Evolutionary conservation across 92 coral and sea anemone genomes (phyloP), one percentile per base, ranked within the genome.

Genomic region (Epizoanthus rinbou): DNA sequence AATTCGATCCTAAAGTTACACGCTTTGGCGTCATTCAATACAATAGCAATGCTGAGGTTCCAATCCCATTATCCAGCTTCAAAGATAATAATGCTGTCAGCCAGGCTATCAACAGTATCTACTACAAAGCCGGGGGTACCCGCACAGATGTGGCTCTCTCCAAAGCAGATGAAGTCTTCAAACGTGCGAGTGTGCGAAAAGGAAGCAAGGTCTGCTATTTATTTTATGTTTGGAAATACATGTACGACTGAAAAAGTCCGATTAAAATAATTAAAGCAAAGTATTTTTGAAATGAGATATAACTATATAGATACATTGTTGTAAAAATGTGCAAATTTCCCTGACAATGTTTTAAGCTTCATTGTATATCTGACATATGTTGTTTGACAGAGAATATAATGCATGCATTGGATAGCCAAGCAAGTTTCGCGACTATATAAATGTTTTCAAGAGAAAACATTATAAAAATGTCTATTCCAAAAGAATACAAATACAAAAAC

Each of bases 81-180:
- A 86, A 74, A 23, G 92, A 88, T 74, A 79, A 80, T 50, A 87
- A 85, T 24, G 87, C 90, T 3, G 72, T 92, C 47, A 86, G 73
- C n/a, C 84, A 76, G 59, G 93, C 95, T 18, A 66, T 96, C 9
- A 83, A 81, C 24, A 93, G 88, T 59, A 88, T 96, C 23, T 96
- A 76, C 80, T 96, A 82, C 79, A 93, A 96, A 50, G 85, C 91
- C 21, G 98, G 99, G 7, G 94, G 93, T 57, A 96, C 95, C 25
- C 87, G 99, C 17, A 94, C 98, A 10, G 98, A 96, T 73, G 88
- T 92, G 63, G 98, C 99, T 17, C 79, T 93, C 69, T 80, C 88
- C 60, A 81, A 91, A 69, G 92, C 97, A 0, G 67, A 88, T 45
- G 92, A 89, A 24, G 98, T 96, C 41, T 96, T 96, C 80, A 89